Evolutionary conservation across 2,797 vertebrate genomes (phyloP), one percentile per base, ranked within the genome.

Genomic region (Clarias pachynema): DNA sequence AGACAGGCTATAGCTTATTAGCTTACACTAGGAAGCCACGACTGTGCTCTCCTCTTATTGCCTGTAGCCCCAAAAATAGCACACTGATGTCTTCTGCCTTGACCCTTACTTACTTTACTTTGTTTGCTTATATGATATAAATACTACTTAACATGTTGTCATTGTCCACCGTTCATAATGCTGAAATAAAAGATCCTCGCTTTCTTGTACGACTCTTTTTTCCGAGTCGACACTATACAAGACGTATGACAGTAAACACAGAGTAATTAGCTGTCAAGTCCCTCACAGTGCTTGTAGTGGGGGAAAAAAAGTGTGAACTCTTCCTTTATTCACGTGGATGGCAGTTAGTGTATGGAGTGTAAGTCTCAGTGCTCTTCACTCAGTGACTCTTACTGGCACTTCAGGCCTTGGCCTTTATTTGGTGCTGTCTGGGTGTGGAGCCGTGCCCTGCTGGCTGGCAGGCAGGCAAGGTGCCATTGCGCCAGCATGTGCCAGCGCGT

Each of bases 1-100:
- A 87, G 89, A 85, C 83, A 78, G 80, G 84, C 86, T 86, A 86
- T 80, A 83, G 86, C 89, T 87, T 89, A 90, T 90, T 90, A 90
- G 87, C 87, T 89, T 88, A 87, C 81, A 84, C 63, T 78, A 29
- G 85, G 87, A 86, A 85, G 72, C 66, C 49, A n/a, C 34, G 70
- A 81, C 81, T 57, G 44, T 60, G 59, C 82, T 86, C 74, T 65
- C 82, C 80, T 87, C 79, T 84, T 87, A 85, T 86, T 86, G 82
- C 22, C 57, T 79, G 66, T 57, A 65, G 68, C 83, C 68, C 70
- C 65, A 70, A 86, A 90, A 87, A 87, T 84, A 84, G 86, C 83
- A 84, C n/a, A 5, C 78, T 26, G 31, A 40, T 29, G 53, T 60
- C 44, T 78, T 75, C 24, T 20, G 34, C 62, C 53, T 86, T 81